These are phyloP conservation scores for Gymnarchus niloticus DNA, from an alignment of 2,113 vertebrate genomes.

Conservation along the genomic window DNA sequence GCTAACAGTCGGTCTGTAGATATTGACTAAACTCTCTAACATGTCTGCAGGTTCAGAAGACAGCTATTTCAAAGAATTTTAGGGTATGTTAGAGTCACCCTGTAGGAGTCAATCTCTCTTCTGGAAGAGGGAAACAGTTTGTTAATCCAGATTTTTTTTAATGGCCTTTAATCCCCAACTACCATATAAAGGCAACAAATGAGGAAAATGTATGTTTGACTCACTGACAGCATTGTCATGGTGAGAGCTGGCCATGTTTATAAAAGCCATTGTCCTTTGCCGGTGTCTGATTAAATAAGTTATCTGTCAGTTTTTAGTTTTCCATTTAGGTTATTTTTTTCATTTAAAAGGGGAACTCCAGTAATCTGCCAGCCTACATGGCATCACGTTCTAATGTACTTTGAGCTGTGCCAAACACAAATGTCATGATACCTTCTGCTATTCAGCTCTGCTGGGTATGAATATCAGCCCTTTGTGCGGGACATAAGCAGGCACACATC, in stretches of 20 bases:
- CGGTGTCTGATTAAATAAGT: neutral
- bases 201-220: neutral
- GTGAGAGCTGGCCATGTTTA: neutral
- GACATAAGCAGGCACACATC: slow-evolving; percentile 63
- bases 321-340: neutral
- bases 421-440: slow-evolving; percentile 51
- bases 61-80: neutral
- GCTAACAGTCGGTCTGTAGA: neutral
- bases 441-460: slow-evolving; percentile 56
- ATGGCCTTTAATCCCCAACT: neutral
- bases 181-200: neutral
- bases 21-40: slow-evolving; percentile 67
- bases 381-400: slow-evolving; percentile 59
- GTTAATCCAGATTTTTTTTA: neutral
- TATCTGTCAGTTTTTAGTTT: neutral
- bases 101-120: neutral
- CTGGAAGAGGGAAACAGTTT: neutral
- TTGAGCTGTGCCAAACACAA: slow-evolving; percentile 54
- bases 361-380: slow-evolving; percentile 58
- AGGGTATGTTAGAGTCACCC: no score
- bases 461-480: slow-evolving; percentile 68
- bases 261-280: neutral
- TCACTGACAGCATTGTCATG: neutral
- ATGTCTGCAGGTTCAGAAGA: slow-evolving; percentile 60
- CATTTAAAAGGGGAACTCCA: slow-evolving; percentile 51